A percentile compares a stretch with the other conserved stretches of the same genome.
These are phyloP conservation scores for Dasyprocta punctata DNA, from an alignment of 2,113 vertebrate species.

Conservation along the genomic window DNA sequence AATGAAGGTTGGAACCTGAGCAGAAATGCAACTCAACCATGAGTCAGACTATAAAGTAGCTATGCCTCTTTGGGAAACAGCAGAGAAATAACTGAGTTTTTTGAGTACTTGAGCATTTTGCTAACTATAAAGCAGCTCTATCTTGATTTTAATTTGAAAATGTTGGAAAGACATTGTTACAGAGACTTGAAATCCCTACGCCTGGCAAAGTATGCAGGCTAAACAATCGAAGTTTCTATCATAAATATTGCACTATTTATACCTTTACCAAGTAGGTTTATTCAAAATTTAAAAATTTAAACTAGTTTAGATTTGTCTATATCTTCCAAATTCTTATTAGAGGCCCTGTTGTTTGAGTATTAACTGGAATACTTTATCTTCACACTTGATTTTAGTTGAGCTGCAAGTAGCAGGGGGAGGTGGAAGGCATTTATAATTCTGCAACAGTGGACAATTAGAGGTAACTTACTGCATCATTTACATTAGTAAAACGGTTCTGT, in stretches of 20 bases:
- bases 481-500: not conserved
- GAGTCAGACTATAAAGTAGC: not conserved
- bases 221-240: not conserved
- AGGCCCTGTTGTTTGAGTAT: not conserved
- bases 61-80: not conserved
- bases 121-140: not conserved
- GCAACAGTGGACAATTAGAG: not conserved
- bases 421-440: not conserved
- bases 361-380: not conserved
- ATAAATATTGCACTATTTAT: not conserved
- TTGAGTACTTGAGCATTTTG: not conserved
- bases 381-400: not conserved
- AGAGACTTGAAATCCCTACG: not conserved
- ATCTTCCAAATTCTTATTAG: not conserved
- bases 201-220: not conserved
- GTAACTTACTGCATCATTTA: not conserved
- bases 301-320: not conserved
- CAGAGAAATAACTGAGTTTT: not conserved
- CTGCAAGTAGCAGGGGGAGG: not conserved
- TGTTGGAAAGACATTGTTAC: not conserved
- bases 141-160: not conserved
- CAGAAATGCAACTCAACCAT: not conserved
- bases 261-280: not conserved
- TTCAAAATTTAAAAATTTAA: not conserved
- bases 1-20: not conserved